These are phyloP conservation scores for Parapristionchus giblindavisi DNA, from an alignment of 2,888 invertebrate species.

Conservation along the genomic window DNA sequence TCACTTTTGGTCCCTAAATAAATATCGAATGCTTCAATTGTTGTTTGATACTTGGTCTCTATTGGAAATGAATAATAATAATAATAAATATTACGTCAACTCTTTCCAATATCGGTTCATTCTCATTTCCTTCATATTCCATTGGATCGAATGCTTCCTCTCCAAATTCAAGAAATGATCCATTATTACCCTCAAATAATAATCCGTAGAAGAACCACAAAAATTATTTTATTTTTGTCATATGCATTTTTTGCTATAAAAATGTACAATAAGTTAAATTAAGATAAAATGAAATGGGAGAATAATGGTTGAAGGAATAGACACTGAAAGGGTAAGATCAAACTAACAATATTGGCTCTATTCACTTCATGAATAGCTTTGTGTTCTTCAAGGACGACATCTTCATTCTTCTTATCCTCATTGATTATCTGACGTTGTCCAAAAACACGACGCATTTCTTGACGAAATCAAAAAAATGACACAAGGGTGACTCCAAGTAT, in stretches of 20 bases:
- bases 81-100: too few species aligned
- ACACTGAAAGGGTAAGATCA: background rate
- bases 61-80: too few species aligned
- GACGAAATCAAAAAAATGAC: too few species aligned
- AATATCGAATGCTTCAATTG: too few species aligned
- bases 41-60: too few species aligned
- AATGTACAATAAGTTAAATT: background rate
- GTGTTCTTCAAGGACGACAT: background rate
- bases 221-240: too few species aligned
- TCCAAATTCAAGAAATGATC: conserved; percentile 31
- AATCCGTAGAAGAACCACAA: background rate
- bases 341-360: conserved; percentile 20
- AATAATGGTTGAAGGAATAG: background rate
- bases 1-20: too few species aligned
- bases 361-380: conserved; percentile 26
- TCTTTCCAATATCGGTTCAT: too few species aligned
- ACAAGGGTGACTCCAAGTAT: too few species aligned
- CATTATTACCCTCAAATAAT: conserved; percentile 29
- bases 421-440: too few species aligned
- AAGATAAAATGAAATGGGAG: background rate
- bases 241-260: background rate
- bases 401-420: background rate
- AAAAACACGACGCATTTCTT: too few species aligned
- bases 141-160: conserved; percentile 26
- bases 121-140: background rate